phyloP scores from a whole-genome alignment of 2,888 invertebrate species.

The Eupeodes luniger region DNA sequence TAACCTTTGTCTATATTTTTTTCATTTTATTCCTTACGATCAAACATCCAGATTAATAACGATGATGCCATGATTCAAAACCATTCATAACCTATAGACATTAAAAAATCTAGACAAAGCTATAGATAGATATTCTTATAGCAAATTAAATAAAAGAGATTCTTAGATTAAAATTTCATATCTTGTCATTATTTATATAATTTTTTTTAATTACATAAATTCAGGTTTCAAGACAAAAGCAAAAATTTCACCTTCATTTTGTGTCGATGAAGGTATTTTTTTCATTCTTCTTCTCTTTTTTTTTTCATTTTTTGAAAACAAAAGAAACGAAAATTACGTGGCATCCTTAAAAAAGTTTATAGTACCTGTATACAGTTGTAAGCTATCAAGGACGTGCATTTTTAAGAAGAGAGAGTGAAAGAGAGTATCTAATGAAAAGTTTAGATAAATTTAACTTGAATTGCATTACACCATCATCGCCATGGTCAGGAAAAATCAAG shows the following conservation, averaged over 20 bases:
- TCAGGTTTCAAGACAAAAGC: conserved; percentile 13
- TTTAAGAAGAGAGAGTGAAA: background rate
- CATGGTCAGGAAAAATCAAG: too few relatives aligned
- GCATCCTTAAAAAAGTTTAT: background rate
- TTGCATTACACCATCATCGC: conserved; percentile 27
- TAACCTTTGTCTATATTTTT: background rate
- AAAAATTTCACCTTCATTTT: conserved; percentile 23
- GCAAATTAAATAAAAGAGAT: background rate
- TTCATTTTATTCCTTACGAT: background rate
- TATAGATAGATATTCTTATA: background rate
- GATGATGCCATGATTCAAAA: background rate
- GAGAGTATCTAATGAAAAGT: conserved; percentile 60
- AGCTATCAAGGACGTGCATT: background rate
- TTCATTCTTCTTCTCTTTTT: background rate
- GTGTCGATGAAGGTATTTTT: background rate
- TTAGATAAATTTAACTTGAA: conserved; percentile 59
- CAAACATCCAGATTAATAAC: background rate
- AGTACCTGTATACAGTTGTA: background rate
- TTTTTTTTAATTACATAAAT: conserved; percentile 28
- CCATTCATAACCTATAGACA: background rate
- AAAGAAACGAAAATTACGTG: conserved; percentile 11
- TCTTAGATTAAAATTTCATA: conserved; percentile 25
- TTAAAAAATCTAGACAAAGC: background rate
- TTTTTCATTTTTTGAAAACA: background rate
- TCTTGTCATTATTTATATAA: conserved; percentile 29